A percentile compares a stretch with the other conserved stretches of the same genome.
Evolutionary conservation across 2,888 invertebrate species (phyloP).

Genomic region (Ornithoptera alexandrae): DNA sequence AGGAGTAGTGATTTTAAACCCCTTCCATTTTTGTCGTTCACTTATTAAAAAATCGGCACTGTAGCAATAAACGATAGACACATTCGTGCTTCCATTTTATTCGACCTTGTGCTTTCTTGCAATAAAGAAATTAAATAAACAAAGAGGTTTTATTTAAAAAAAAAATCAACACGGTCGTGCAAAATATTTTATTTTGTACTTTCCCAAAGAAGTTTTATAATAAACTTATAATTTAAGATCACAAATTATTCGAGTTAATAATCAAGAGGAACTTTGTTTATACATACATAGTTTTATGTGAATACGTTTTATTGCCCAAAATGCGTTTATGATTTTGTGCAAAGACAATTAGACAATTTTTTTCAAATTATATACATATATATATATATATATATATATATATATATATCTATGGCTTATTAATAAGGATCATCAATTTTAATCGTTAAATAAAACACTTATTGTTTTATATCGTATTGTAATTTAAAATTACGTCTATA

Average conservation of each 20-base stretch:
- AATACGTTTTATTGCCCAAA: too few relatives aligned
- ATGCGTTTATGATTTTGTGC: neutral
- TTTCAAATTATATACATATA: neutral
- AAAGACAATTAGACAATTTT: neutral
- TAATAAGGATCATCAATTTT: neutral
- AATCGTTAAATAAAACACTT: too few relatives aligned
- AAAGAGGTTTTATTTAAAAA: conserved; percentile 27
- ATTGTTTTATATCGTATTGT: too few relatives aligned
- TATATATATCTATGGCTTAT: neutral
- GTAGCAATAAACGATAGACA: conserved; percentile 17
- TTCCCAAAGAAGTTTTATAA: conserved; percentile 43
- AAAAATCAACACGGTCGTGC: conserved; percentile 40
- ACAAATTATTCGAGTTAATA: conserved; percentile 57
- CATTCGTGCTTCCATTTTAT: conserved; percentile 28
- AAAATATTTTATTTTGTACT: conserved; percentile 66
- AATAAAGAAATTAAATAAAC: conserved; percentile 20
- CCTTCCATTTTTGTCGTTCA: neutral
- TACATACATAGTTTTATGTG: too few relatives aligned
- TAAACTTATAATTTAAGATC: conserved; percentile 52
- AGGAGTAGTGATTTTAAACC: neutral
- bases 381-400: neutral
- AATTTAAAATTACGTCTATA: too few relatives aligned
- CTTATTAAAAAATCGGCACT: conserved; percentile 13
- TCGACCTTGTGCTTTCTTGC: conserved; percentile 27
- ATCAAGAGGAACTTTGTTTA: conserved; percentile 55